These are phyloP conservation scores for Aplochiton taeniatus DNA, from an alignment of 2,797 vertebrate species.

Conservation along the genomic window DNA sequence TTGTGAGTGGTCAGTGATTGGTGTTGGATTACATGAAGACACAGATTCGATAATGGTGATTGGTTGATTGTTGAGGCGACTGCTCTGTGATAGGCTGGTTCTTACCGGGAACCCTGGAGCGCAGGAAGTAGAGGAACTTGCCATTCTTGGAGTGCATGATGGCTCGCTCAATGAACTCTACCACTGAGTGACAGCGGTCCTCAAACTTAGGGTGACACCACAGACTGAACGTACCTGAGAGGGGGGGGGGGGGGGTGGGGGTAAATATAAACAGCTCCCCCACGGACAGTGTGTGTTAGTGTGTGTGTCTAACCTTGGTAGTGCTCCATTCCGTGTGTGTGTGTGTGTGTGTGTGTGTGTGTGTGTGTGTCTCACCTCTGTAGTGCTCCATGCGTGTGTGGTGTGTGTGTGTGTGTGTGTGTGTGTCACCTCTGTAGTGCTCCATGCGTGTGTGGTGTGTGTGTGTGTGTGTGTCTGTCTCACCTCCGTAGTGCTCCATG, in stretches of 20 bases:
- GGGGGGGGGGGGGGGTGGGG: too few relatives aligned
- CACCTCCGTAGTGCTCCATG: conserved; percentile 8
- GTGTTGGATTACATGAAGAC: too few relatives aligned
- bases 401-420: too few relatives aligned
- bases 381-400: too few relatives aligned
- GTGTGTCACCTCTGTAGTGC: too few relatives aligned
- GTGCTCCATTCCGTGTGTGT: too few relatives aligned
- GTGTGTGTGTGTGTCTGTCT: not conserved
- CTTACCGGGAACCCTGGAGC: conserved; percentile 93
- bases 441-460: too few relatives aligned
- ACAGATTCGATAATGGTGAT: not conserved
- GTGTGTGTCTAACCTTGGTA: too few relatives aligned
- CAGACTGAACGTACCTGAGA: conserved; percentile 68
- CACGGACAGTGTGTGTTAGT: too few relatives aligned
- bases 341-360: too few relatives aligned
- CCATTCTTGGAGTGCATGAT: conserved; percentile 99
- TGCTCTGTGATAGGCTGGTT: not conserved
- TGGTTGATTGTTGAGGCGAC: not conserved
- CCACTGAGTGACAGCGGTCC: conserved; percentile 96
- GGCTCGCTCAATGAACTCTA: conserved; percentile 96
- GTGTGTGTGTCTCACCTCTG: not conserved
- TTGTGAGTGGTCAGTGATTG: not conserved
- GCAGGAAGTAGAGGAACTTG: conserved; percentile 96
- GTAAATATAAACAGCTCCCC: too few relatives aligned
- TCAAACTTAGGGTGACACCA: conserved; percentile 84